These are phyloP conservation scores for Falco berigora DNA, from an alignment of 2,797 vertebrate species.

Conservation along the genomic window DNA sequence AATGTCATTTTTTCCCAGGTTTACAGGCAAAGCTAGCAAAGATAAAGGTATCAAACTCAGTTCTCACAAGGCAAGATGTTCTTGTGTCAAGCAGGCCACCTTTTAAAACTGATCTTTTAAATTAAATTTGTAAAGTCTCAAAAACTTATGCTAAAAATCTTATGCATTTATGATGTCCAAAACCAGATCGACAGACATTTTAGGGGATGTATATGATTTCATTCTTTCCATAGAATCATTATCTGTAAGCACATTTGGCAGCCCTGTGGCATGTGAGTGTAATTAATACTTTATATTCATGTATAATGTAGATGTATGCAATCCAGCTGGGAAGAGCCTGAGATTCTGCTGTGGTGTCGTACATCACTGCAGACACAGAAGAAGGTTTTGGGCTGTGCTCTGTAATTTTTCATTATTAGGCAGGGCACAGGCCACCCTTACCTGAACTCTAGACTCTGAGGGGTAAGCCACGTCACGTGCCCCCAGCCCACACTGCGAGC, in stretches of 20 bases:
- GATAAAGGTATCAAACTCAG: neutral
- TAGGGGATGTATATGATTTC: neutral
- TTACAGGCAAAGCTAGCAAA: neutral
- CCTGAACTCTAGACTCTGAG: neutral
- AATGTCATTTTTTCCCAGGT: neutral
- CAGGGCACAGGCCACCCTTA: neutral
- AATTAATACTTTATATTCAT: neutral
- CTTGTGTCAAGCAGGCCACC: neutral
- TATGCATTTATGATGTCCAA: accelerated
- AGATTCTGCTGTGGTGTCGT: neutral
- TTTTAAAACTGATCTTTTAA: neutral
- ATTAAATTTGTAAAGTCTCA: neutral
- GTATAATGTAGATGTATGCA: neutral
- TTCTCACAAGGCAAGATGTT: neutral
- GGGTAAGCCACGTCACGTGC: accelerated
- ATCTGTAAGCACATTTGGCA: neutral
- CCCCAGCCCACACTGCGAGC: neutral
- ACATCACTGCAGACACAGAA: neutral
- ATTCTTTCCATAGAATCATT: neutral
- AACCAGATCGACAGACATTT: accelerated
- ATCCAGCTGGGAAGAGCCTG: neutral
- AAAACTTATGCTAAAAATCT: neutral
- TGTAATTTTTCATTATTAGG: accelerated
- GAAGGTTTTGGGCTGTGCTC: neutral
- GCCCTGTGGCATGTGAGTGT: neutral